Percentiles rank a stretch among this genome's conserved stretches.
phyloP scores from a whole-genome alignment of 2,113 vertebrate genomes.

The Bostrychus sinensis region DNA sequence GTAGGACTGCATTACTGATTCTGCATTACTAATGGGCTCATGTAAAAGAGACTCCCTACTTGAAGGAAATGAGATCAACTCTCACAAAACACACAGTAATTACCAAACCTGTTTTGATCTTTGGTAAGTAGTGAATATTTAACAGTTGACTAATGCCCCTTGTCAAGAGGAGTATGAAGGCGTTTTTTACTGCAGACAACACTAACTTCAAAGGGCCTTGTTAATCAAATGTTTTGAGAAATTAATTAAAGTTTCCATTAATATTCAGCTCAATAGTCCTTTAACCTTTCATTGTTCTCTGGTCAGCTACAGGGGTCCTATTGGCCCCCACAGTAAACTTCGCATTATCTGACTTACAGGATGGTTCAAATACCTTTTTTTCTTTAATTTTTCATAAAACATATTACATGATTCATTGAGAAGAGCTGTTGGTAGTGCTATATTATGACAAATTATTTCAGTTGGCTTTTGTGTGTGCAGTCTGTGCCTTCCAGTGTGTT shows the following conservation, averaged over 20 bases:
- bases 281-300: conserved; percentile 49
- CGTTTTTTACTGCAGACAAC: conserved; percentile 45
- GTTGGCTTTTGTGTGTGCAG: conserved; percentile 52
- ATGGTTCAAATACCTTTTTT: conserved; percentile 5
- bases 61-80: conserved; percentile 36
- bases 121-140: conserved; percentile 68
- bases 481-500: conserved; percentile 49
- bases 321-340: conserved; percentile 9
- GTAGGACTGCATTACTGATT: conserved; percentile 75
- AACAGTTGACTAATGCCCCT: conserved; percentile 60
- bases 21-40: conserved; percentile 10
- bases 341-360: conserved; percentile 11
- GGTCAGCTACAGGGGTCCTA: conserved; percentile 1
- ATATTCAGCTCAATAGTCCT: conserved; percentile 35
- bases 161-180: conserved; percentile 36
- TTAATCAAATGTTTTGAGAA: conserved; percentile 59
- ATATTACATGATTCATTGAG: conserved; percentile 36
- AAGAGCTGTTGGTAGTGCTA: conserved; percentile 33
- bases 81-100: conserved; percentile 45
- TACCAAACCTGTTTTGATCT: conserved; percentile 69
- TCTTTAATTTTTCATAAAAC: conserved; percentile 15
- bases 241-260: conserved; percentile 45
- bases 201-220: conserved; percentile 58
- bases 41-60: conserved; percentile 30
- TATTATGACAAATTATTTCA: conserved; percentile 60